Base-by-base conservation (phyloP, 2,797 vertebrate species). In the Gymnoscopelus braueri region DNA sequence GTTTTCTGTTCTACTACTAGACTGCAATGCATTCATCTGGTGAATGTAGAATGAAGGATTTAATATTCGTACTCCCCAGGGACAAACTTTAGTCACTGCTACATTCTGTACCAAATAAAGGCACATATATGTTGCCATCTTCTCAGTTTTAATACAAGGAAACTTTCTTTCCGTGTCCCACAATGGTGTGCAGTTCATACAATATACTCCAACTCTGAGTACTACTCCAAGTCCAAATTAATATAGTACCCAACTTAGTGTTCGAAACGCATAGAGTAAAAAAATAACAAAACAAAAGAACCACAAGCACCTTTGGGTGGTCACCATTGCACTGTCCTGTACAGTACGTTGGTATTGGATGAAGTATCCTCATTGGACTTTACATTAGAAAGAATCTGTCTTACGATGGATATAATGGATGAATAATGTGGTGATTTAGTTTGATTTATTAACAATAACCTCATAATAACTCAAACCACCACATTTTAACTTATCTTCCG, bases 81-180 rank as follows among this genome's bases (percentile, higher is more conserved):
- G 39, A 44, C 9, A 10, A 44, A 44, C 39, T 8, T 9, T 1
- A 44, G 39, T 9, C 39, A 44, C 39, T 44, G 39, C 39, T 44
- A 44, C 39, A 10, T 44, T 44, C 39, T 44, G 39, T 44, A 44
- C 39, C 39, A 44, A 44, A 44, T 8, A 51, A 51, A 51, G 14
- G 12, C 50, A 51, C 50, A n/a, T n/a, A 13, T n/a, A 5, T 35
- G 32, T 35, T 35, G 5, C 32, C 32, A 6, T 15, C 13, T 52
- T 29, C 8, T 53, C 49, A 2, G 3, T 52, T 3, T 26, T 15
- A n/a, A 64, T 15, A 47, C 85, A 74, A 5, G 24, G 93, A 93
- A 92, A 92, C 93, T 51, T 71, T 67, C 59, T 63, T 60, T 23
- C 55, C 15, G 51, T 59, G 51, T n/a, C 47, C 59, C 57, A 57